These are phyloP conservation scores for Plemyria rubiginata DNA, from an alignment of 2,888 invertebrate species.

Conservation along the genomic window DNA sequence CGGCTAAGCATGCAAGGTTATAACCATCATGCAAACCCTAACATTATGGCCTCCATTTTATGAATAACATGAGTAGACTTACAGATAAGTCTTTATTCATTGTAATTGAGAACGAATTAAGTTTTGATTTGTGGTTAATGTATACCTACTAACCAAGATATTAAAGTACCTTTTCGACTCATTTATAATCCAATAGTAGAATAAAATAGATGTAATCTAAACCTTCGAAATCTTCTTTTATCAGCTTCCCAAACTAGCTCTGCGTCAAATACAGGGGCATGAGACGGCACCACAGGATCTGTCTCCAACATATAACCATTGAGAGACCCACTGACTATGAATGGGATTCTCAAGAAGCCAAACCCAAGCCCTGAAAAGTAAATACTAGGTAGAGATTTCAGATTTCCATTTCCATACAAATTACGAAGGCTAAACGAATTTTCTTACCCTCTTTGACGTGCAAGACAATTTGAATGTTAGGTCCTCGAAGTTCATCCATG, in stretches of 20 bases:
- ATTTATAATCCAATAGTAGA: too few relatives aligned
- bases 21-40: too few relatives aligned
- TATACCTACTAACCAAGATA: too few relatives aligned
- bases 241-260: constrained; percentile 93
- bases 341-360: constrained; percentile 81
- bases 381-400: background rate
- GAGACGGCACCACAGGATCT: constrained; percentile 84
- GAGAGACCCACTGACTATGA: constrained; percentile 85
- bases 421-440: background rate
- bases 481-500: constrained; percentile 87
- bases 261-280: constrained; percentile 87
- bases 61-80: too few relatives aligned
- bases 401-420: background rate
- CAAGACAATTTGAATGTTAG: constrained; percentile 87
- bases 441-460: constrained; percentile 86
- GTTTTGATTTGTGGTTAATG: too few relatives aligned
- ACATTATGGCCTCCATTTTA: too few relatives aligned
- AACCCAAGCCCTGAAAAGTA: constrained; percentile 81
- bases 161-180: too few relatives aligned
- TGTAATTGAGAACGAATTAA: too few relatives aligned
- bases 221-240: constrained; percentile 88
- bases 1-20: too few relatives aligned
- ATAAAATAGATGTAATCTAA: background rate
- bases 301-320: constrained; percentile 89
- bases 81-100: too few relatives aligned